Conservation (phyloP, 2,113 vertebrate species). For the Paramormyrops kingsleyae region DNA sequence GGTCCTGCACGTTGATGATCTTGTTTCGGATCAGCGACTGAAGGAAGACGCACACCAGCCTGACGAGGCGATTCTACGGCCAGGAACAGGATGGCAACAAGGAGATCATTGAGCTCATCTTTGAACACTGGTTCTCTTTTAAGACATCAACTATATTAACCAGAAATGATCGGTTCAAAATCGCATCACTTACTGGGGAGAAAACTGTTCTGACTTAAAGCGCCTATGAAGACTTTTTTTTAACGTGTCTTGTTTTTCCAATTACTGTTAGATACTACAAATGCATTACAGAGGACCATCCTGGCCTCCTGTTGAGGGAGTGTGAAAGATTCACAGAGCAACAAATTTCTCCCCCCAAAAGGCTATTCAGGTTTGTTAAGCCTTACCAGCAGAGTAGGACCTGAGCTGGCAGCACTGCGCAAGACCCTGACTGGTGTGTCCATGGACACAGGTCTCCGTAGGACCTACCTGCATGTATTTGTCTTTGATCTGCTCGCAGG, state of each 20-base stretch:
- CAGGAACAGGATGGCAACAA: background rate
- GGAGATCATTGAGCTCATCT: background rate
- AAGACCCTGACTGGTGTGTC: background rate
- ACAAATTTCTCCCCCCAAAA: background rate
- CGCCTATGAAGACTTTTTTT: background rate
- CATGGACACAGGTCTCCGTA: background rate
- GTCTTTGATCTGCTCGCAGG: constrained; percentile 98
- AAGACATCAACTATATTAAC: background rate
- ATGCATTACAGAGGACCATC: background rate
- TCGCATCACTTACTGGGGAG: background rate
- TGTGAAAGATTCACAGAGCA: background rate
- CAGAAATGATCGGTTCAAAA: background rate
- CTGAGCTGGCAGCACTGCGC: background rate
- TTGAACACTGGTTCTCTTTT: background rate
- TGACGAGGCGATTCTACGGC: constrained; percentile 89
- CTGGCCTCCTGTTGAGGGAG: background rate
- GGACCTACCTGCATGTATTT: constrained; percentile 94
- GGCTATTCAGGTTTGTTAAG: background rate
- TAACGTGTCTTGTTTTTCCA: background rate
- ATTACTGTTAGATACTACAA: background rate
- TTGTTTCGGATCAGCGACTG: constrained; percentile 97
- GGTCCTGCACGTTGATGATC: constrained; percentile 98
- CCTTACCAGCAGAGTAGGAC: background rate
- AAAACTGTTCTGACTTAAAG: background rate
- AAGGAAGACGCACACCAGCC: constrained; percentile 95